Conservation (phyloP, 2,797 vertebrate genomes). For the Denticeps clupeoides region DNA sequence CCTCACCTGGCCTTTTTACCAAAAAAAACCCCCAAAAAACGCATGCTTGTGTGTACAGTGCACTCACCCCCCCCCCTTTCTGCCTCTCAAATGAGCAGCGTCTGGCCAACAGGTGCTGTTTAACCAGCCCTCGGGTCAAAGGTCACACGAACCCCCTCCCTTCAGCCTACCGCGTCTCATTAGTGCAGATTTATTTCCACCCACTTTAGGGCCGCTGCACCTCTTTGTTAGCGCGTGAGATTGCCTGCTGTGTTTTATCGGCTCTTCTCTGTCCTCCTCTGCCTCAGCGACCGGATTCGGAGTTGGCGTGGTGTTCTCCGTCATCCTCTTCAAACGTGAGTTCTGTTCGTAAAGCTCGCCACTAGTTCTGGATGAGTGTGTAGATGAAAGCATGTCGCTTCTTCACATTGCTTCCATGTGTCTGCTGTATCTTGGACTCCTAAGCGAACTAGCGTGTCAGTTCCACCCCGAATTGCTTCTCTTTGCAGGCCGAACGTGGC, state of each 20-base stretch:
- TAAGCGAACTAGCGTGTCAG: too few species aligned
- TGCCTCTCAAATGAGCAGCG: conserved; percentile 26
- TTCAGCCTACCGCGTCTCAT: conserved; percentile 27
- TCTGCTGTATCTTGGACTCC: neutral
- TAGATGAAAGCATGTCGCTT: neutral
- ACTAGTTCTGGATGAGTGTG: neutral
- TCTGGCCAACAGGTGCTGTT: conserved; percentile 41
- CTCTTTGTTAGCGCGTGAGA: conserved; percentile 23
- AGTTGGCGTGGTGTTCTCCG: conserved; percentile 75
- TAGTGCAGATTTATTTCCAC: conserved; percentile 32
- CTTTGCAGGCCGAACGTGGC: conserved; percentile 74
- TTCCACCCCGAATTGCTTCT: too few species aligned
- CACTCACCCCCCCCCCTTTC: neutral
- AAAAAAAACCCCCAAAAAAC: too few species aligned
- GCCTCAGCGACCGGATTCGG: conserved; percentile 73
- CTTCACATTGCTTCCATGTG: neutral
- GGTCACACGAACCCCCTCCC: conserved; percentile 23
- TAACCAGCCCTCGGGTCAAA: conserved; percentile 38
- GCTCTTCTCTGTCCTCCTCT: conserved; percentile 14
- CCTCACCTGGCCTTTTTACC: conserved; percentile 30
- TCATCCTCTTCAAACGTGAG: conserved; percentile 87
- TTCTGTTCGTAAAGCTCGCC: too few species aligned
- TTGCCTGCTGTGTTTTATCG: conserved; percentile 1
- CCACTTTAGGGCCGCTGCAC: conserved; percentile 16
- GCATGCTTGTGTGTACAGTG: too few species aligned